A percentile compares a stretch with the other conserved stretches of the same genome.
These are phyloP conservation scores for Chorisops tibialis DNA, from an alignment of 2,888 invertebrate species.

Conservation along the genomic window DNA sequence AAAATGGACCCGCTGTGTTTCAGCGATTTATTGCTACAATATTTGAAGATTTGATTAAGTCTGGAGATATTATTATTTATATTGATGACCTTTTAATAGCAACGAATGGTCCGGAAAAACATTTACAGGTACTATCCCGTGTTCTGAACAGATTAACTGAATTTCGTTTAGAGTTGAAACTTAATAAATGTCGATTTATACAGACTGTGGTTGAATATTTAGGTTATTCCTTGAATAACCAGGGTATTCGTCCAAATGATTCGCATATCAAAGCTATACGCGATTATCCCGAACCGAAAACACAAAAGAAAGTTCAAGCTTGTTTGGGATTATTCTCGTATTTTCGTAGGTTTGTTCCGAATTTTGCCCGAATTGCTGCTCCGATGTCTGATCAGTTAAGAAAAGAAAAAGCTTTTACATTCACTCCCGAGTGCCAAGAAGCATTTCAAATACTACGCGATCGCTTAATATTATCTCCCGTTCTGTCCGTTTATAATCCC, in stretches of 20 bases:
- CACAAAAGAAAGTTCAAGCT: conserved; percentile 23
- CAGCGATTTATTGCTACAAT: no score
- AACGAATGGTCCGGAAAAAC: not conserved
- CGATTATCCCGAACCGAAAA: conserved; percentile 3
- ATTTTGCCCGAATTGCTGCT: conserved; percentile 36
- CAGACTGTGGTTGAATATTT: not conserved
- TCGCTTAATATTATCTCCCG: conserved; percentile 30
- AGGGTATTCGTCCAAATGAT: not conserved
- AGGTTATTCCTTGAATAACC: not conserved
- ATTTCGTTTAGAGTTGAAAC: not conserved
- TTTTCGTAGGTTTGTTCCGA: conserved; percentile 29
- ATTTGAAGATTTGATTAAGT: no score
- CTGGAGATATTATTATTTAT: not conserved
- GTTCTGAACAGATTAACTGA: not conserved
- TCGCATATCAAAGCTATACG: not conserved
- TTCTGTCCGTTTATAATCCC: conserved; percentile 40
- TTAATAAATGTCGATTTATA: not conserved
- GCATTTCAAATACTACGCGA: conserved; percentile 26
- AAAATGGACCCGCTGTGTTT: no score
- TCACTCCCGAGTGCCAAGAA: conserved; percentile 13
- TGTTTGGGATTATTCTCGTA: conserved; percentile 33
- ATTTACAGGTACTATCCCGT: not conserved
- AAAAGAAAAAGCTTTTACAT: conserved; percentile 23
- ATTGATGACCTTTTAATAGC: conserved; percentile 34
- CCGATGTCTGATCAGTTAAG: conserved; percentile 39